Conservation (phyloP, 2,113 vertebrate species). For the Antechinus flavipes region DNA sequence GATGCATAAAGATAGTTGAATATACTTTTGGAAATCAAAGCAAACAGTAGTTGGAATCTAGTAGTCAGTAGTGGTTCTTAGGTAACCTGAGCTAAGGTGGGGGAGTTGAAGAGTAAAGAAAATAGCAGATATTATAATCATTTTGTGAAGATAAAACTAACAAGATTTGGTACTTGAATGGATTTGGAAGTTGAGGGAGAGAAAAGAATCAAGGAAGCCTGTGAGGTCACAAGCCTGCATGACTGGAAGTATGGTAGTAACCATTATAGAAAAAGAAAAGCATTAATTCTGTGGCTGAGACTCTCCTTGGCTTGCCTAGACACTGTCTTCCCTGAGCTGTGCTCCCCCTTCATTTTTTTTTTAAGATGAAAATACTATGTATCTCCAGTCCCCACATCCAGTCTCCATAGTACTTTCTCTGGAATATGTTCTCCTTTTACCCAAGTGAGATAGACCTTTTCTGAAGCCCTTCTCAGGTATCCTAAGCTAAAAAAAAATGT, state of each 20-base stretch:
- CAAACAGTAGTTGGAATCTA: neutral
- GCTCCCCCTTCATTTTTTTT: no score
- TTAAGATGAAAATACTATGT: no score
- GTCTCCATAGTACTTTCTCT: no score
- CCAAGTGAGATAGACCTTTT: no score
- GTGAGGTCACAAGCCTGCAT: neutral
- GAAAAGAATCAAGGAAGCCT: neutral
- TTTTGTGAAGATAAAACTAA: neutral
- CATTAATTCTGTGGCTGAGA: neutral
- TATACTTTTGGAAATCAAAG: neutral
- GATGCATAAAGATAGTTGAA: neutral
- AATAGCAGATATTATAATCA: neutral
- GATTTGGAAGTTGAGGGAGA: neutral
- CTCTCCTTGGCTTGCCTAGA: no score
- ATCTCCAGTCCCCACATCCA: no score
- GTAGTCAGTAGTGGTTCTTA: neutral
- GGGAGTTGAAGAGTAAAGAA: neutral
- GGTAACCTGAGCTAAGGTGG: neutral
- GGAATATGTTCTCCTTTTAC: no score
- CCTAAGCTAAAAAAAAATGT: no score
- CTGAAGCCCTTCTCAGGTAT: no score
- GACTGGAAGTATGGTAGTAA: neutral
- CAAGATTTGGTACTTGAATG: neutral
- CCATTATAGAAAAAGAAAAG: neutral
- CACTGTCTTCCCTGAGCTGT: no score